A percentile compares a stretch with the other conserved stretches of the same genome.
Evolutionary conservation across 2,113 vertebrate genomes (phyloP).

Genomic region (Cheirogaleus medius): DNA sequence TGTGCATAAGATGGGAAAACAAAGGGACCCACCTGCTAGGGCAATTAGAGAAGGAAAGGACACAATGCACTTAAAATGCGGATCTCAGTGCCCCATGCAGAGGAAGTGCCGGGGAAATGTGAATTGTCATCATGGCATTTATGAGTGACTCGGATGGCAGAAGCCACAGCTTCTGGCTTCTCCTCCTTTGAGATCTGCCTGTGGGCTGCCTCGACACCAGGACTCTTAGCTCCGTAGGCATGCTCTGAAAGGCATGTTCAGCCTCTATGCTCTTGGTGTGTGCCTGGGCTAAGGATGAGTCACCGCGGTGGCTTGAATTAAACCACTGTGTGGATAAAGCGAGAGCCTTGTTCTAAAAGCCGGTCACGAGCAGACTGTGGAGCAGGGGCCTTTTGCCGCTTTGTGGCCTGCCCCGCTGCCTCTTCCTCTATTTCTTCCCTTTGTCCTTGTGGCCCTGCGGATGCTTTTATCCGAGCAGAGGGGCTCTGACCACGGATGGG

Average conservation of each 20-base stretch:
- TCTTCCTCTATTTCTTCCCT: not conserved
- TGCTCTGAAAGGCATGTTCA: not conserved
- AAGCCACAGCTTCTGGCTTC: not conserved
- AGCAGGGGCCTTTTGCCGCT: not conserved
- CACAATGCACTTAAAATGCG: fast-evolving
- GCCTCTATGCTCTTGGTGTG: not conserved
- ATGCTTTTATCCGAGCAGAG: not conserved
- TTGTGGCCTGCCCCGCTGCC: fast-evolving
- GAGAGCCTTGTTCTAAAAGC: not conserved
- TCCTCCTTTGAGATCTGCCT: not conserved
- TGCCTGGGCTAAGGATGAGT: not conserved
- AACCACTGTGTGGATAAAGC: not conserved
- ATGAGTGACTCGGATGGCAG: not conserved
- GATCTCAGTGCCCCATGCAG: fast-evolving
- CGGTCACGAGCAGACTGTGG: not conserved
- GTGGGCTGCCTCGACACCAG: not conserved
- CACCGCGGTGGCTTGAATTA: not conserved
- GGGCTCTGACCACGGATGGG: not conserved
- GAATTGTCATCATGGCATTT: too few relatives aligned
- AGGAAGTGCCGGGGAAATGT: not conserved
- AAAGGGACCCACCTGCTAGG: not conserved
- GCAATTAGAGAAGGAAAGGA: not conserved
- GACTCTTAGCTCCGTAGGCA: not conserved
- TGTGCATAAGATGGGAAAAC: fast-evolving
- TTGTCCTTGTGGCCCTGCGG: not conserved